Evolutionary conservation across 2,797 vertebrate species (phyloP).

Genomic region (Gymnopithys bicolor): DNA sequence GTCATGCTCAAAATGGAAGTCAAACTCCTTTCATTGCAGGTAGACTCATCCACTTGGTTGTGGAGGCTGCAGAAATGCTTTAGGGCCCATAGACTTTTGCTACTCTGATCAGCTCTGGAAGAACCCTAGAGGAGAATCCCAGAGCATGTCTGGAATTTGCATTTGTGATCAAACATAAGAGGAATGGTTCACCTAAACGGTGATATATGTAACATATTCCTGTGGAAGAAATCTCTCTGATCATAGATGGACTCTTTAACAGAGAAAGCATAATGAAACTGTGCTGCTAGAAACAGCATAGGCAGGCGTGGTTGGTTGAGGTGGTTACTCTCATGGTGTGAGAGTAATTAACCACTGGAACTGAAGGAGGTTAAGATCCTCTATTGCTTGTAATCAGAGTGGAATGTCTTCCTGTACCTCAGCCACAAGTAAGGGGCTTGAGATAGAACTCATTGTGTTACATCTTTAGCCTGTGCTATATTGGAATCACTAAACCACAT

Average conservation of each 20-base stretch:
- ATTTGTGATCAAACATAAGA: background rate
- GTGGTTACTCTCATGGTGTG: background rate
- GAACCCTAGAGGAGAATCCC: background rate
- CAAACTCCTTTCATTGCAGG: background rate
- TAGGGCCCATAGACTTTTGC: background rate
- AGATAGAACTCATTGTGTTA: background rate
- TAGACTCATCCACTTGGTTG: background rate
- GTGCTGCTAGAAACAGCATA: background rate
- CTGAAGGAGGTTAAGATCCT: background rate
- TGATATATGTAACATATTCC: background rate
- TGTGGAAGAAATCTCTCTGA: background rate
- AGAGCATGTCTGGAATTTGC: background rate
- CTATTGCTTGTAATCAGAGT: background rate
- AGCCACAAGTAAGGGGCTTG: background rate
- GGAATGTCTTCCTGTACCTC: background rate
- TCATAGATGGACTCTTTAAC: background rate
- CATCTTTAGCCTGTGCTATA: background rate
- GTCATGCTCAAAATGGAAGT: background rate
- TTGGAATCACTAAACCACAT: background rate
- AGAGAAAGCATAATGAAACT: background rate
- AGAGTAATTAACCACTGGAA: slow-evolving; percentile 21
- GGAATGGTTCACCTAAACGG: background rate
- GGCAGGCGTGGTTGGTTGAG: background rate
- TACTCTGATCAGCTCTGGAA: background rate
- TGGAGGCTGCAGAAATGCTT: background rate